Percentiles rank a stretch among this genome's conserved stretches.
These are phyloP conservation scores for Dicentrarchus labrax DNA, from an alignment of 2,113 vertebrate genomes.

Conservation along the genomic window DNA sequence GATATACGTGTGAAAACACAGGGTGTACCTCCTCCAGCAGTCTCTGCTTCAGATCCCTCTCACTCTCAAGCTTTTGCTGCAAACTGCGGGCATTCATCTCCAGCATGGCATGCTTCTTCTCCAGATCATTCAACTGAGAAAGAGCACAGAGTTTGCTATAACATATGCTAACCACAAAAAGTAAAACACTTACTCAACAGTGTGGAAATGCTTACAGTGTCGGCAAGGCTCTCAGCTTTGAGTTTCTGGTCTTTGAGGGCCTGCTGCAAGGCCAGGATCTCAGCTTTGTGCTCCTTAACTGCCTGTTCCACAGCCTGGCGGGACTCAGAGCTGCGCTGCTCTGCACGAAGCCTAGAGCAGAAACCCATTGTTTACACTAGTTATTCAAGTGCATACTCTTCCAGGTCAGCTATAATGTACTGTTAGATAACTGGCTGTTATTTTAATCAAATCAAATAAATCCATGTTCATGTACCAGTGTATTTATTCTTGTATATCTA, in stretches of 20 bases:
- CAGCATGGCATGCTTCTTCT: slow-evolving; percentile 98
- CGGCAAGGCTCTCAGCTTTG: slow-evolving; percentile 96
- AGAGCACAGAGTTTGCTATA: neutral
- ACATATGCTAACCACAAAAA: slow-evolving; percentile 6
- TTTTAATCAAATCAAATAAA: neutral
- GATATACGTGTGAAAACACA: neutral
- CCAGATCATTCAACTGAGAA: slow-evolving; percentile 93
- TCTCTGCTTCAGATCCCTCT: slow-evolving; percentile 96
- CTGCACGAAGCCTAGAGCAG: slow-evolving; percentile 88
- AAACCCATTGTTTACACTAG: neutral
- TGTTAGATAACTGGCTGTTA: neutral
- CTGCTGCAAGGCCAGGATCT: slow-evolving; percentile 96
- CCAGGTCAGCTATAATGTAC: neutral
- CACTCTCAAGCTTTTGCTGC: slow-evolving; percentile 97
- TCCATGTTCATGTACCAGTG: neutral
- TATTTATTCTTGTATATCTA: neutral
- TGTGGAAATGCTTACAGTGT: slow-evolving; percentile 88
- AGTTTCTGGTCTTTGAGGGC: slow-evolving; percentile 98
- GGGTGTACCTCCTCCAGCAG: slow-evolving; percentile 93
- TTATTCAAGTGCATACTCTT: neutral
- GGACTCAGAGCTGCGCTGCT: slow-evolving; percentile 96
- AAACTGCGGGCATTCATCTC: slow-evolving; percentile 97
- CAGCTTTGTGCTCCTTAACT: slow-evolving; percentile 98
- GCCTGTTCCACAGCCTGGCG: slow-evolving; percentile 96
- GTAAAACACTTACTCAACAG: neutral